Base-by-base conservation (phyloP, 2,113 vertebrate species). In the Coryphaenoides rupestris region DNA sequence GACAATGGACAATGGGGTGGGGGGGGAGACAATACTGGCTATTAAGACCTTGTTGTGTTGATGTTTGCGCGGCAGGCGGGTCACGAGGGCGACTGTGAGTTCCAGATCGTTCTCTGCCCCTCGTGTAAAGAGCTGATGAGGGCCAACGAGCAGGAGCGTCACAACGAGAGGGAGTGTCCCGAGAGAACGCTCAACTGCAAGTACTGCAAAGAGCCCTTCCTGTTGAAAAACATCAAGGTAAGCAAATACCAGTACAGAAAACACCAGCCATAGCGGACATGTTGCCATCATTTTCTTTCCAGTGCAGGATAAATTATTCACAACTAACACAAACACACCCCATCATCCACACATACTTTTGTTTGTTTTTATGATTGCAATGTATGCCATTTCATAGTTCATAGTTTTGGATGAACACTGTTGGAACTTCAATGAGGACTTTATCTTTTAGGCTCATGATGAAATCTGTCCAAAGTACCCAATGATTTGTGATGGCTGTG, bases 401-500 rank as follows among this genome's bases (percentile, higher is more conserved):
- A 40, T 40, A 40, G 33, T 12, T 40, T 40, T 40, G 33, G 33
- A 40, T 40, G 33, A 40, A 40, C 33, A 40, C 33, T 40, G 33
- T 40, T 40, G 33, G 33, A 40, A 40, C 33, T 40, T 40, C 33
- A 40, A 40, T 40, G 33, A 40, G 33, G 33, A 40, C 33, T 40
- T 40, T 40, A 40, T 76, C 33, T 55, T 75, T 5, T 64, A 98
- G 96, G 94, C 93, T 21, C 96, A 99, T 21, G 91, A 93, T 1
- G 93, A 95, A 28, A 90, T 94, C 72, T 99, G 97, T 80, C 95
- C 95, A 33, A 94, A 95, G 71, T 93, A 95, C 56, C 96, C 95
- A 0, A 86, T 99, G 92, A 92, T 92, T 7, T 99, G 97, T 6
- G 93, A 96, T 21, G 92, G 93, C 63, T 99, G 97, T 21, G 93